These are phyloP conservation scores for Zoanthus sociatus DNA, from an alignment of 92 coral and sea anemone species.

Conservation along the genomic window DNA sequence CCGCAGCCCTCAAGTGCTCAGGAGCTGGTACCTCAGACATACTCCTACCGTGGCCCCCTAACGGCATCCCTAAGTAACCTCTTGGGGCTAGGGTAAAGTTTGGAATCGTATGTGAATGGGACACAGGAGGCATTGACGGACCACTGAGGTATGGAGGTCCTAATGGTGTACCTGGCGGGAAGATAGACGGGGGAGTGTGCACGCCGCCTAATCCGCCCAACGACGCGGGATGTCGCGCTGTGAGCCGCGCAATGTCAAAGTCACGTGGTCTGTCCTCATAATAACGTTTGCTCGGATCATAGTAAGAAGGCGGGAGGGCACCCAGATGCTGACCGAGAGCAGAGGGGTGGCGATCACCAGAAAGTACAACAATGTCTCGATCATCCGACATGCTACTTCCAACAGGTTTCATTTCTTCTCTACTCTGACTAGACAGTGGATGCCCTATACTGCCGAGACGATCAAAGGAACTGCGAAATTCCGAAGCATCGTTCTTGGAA, in stretches of 20 bases:
- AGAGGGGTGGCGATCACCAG: constrained; percentile 74
- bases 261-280: constrained; percentile 79
- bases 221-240: constrained; percentile 72
- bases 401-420: constrained; percentile 65
- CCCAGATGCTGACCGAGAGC: constrained; percentile 60
- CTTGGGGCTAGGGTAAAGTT: constrained; percentile 72
- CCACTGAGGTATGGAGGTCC: constrained; percentile 70
- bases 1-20: constrained; percentile 62
- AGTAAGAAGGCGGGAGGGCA: constrained; percentile 47
- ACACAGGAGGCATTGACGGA: constrained; percentile 84
- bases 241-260: constrained; percentile 74
- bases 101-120: constrained; percentile 80
- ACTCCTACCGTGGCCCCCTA: constrained; percentile 77
- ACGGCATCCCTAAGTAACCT: constrained; percentile 74
- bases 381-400: constrained; percentile 70
- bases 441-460: constrained; percentile 52
- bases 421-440: constrained; percentile 49
- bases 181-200: constrained; percentile 69
- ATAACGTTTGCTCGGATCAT: constrained; percentile 74
- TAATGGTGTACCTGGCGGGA: constrained; percentile 72
- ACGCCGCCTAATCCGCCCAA: constrained; percentile 39
- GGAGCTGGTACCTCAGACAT: constrained; percentile 73
- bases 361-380: constrained; percentile 68
- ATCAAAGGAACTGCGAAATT: constrained; percentile 65
- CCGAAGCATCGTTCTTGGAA: constrained; percentile 72